Evolutionary conservation across 1,140 invertebrate genomes (phyloP).

Genomic region (Procambarus virginalis): DNA sequence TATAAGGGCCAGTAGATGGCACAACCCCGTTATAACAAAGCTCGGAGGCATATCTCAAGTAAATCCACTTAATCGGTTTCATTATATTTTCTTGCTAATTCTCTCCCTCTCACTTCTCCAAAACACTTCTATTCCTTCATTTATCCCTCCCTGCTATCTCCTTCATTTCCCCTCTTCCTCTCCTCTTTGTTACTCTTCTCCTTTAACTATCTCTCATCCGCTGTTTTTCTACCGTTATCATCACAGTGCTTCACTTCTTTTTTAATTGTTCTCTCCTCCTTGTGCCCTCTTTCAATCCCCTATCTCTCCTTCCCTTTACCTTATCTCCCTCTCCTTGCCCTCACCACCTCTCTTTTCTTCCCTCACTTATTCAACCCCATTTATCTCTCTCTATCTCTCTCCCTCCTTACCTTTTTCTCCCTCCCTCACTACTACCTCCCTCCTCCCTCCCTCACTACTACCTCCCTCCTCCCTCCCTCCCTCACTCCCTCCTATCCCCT

Average conservation of each 20-base stretch:
- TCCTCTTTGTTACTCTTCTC: neutral
- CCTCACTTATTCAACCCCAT: neutral
- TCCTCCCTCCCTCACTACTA: neutral
- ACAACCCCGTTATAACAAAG: too few species aligned
- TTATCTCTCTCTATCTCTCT: neutral
- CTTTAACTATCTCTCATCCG: neutral
- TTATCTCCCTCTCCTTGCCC: neutral
- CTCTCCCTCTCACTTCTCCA: neutral
- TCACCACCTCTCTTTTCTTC: neutral
- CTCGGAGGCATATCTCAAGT: too few species aligned
- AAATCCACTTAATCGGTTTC: too few species aligned
- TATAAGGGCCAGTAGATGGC: too few species aligned
- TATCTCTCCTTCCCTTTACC: neutral
- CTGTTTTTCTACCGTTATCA: too few species aligned
- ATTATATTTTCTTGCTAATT: too few species aligned
- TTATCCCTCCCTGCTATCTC: neutral
- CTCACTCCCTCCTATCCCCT: neutral
- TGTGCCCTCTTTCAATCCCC: neutral
- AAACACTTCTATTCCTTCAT: neutral
- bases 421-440: neutral
- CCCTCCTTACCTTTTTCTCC: neutral
- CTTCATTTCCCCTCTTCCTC: neutral
- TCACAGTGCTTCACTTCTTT: too few species aligned
- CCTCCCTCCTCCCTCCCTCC: neutral
- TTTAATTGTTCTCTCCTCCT: neutral